phyloP scores from a whole-genome alignment of 2,797 vertebrate genomes.

The Phrynocephalus vlangalii region DNA sequence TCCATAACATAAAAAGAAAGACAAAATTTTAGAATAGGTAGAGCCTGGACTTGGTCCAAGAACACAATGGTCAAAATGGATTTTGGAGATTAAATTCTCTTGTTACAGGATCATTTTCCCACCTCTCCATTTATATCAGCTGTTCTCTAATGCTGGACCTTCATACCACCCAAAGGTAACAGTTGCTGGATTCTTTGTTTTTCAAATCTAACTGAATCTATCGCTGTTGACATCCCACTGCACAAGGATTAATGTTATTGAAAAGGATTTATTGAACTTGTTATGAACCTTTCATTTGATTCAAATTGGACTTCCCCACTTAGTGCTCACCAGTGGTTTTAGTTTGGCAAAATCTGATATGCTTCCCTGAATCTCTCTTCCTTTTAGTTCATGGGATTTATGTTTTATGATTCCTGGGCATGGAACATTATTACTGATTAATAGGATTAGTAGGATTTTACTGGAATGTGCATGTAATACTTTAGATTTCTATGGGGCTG shows the following conservation, averaged over 20 bases:
- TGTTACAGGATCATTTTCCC: constrained; percentile 24
- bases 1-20: constrained; percentile 50
- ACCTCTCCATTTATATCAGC: constrained; percentile 6
- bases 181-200: background rate
- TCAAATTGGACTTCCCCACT: constrained; percentile 39
- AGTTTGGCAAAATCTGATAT: background rate
- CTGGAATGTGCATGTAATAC: constrained; percentile 15
- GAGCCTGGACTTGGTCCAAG: background rate
- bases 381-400: background rate
- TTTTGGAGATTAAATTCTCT: constrained; percentile 11
- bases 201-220: background rate
- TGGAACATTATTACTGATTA: constrained; percentile 42
- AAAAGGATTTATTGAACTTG: constrained; percentile 14
- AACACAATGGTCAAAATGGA: constrained; percentile 21
- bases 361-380: background rate
- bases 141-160: background rate
- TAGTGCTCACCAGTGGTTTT: constrained; percentile 4
- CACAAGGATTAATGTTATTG: constrained; percentile 12
- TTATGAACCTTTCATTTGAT: constrained; percentile 28
- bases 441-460: constrained; percentile 38
- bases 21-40: constrained; percentile 27
- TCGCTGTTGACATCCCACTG: constrained; percentile 22
- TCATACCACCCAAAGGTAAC: background rate
- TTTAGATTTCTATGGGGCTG: no score
- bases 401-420: background rate